phyloP scores from a whole-genome alignment of 2,113 vertebrate genomes.

The Pygathrix nemaeus region DNA sequence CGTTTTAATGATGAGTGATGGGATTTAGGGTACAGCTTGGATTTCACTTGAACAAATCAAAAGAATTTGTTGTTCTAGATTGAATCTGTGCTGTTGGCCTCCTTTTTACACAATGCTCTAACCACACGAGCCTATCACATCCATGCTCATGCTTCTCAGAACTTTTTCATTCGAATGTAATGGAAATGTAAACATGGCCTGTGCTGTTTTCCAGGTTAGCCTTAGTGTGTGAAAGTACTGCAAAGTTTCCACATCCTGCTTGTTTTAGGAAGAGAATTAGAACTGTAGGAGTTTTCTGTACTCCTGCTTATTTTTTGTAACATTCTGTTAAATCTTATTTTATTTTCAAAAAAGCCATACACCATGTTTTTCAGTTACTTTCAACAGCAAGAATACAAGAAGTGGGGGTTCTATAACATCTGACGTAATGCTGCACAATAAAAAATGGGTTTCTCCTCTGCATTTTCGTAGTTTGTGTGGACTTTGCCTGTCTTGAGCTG shows the following conservation, averaged over 20 bases:
- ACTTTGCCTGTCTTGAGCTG: background rate
- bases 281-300: background rate
- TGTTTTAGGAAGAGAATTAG: background rate
- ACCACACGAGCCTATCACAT: background rate
- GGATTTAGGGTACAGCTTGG: background rate
- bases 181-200: background rate
- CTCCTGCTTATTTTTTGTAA: background rate
- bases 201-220: background rate
- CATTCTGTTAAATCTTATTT: background rate
- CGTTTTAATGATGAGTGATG: background rate
- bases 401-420: background rate
- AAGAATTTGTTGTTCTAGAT: background rate
- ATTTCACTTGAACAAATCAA: background rate
- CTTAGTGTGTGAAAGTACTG: background rate
- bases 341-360: background rate
- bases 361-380: background rate
- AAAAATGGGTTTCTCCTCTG: background rate
- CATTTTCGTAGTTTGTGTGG: background rate
- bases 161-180: background rate
- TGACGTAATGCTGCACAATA: background rate
- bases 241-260: background rate
- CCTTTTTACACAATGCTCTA: background rate
- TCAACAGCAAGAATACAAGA: background rate
- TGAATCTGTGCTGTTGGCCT: background rate
- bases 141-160: background rate